These are phyloP conservation scores for Harpagifer antarcticus DNA, from an alignment of 2,797 vertebrate genomes.

Conservation along the genomic window DNA sequence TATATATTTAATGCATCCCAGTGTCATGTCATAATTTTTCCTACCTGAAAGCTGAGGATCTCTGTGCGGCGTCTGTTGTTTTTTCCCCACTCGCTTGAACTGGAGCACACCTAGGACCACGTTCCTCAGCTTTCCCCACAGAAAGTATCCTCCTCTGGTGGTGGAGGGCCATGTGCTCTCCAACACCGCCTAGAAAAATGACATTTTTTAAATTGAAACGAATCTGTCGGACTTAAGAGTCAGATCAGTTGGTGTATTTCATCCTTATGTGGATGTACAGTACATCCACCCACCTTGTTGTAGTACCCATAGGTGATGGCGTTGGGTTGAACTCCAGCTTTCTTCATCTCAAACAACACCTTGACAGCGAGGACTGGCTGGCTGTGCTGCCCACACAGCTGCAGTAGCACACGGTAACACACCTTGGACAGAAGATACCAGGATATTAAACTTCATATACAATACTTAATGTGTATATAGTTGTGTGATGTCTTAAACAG, in stretches of 20 bases:
- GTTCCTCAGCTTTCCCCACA: constrained; percentile 98
- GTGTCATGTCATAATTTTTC: not conserved
- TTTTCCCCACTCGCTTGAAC: constrained; percentile 94
- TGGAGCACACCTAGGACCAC: constrained; percentile 93
- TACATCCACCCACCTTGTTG: constrained; percentile 89
- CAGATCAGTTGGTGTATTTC: constrained; percentile 25
- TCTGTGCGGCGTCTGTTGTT: constrained; percentile 81
- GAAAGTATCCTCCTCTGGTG: constrained; percentile 95
- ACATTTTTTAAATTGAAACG: constrained; percentile 29
- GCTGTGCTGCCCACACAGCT: constrained; percentile 96
- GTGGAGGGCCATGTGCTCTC: constrained; percentile 99
- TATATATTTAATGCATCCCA: not conserved
- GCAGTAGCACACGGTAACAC: constrained; percentile 97
- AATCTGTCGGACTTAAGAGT: not conserved
- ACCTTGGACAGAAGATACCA: constrained; percentile 83
- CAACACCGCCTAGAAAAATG: constrained; percentile 90
- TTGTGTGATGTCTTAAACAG: not conserved
- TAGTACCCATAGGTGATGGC: constrained; percentile 99
- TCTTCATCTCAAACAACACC: constrained; percentile 99
- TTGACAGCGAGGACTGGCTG: constrained; percentile 96
- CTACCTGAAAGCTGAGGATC: constrained; percentile 91
- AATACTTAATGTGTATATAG: not conserved
- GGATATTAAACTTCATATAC: not conserved
- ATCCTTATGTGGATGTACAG: not conserved
- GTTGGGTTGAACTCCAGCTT: constrained; percentile 96